Percentiles rank a stretch among this genome's conserved stretches.
phyloP scores from a whole-genome alignment of 2,888 invertebrate species.

The Rapana venosa region DNA sequence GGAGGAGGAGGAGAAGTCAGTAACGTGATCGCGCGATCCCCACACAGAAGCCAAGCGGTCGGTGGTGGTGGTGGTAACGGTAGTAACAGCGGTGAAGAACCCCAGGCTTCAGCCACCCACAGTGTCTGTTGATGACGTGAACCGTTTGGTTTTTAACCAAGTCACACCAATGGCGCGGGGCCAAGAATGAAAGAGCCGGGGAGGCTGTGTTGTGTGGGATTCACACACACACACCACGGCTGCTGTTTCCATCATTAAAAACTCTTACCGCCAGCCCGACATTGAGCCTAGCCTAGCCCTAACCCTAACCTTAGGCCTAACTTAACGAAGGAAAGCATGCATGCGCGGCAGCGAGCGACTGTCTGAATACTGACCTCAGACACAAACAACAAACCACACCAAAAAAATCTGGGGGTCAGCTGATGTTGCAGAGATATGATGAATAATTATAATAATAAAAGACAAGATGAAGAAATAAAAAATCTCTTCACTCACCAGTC shows the following conservation, averaged over 20 bases:
- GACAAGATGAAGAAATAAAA: neutral
- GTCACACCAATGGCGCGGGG: slow-evolving; percentile 15
- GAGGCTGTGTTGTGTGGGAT: neutral
- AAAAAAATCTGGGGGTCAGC: neutral
- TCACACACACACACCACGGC: neutral
- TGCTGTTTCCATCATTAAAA: neutral
- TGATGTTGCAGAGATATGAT: neutral
- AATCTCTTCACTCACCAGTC: slow-evolving; percentile 28
- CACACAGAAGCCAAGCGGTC: no score
- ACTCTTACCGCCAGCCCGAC: neutral
- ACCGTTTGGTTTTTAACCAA: neutral
- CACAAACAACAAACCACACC: neutral
- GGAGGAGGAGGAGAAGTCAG: neutral
- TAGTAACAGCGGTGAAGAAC: no score
- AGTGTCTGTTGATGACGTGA: neutral
- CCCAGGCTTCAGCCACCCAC: no score
- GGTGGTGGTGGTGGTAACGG: no score
- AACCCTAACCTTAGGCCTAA: no score
- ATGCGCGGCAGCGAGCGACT: neutral
- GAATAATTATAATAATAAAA: neutral
- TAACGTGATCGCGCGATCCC: no score
- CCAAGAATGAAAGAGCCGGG: neutral
- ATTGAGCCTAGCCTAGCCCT: neutral
- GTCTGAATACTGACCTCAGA: neutral
- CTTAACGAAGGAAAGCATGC: neutral